phyloP scores from a whole-genome alignment of 2,797 vertebrate species.

The Capromys pilorides region DNA sequence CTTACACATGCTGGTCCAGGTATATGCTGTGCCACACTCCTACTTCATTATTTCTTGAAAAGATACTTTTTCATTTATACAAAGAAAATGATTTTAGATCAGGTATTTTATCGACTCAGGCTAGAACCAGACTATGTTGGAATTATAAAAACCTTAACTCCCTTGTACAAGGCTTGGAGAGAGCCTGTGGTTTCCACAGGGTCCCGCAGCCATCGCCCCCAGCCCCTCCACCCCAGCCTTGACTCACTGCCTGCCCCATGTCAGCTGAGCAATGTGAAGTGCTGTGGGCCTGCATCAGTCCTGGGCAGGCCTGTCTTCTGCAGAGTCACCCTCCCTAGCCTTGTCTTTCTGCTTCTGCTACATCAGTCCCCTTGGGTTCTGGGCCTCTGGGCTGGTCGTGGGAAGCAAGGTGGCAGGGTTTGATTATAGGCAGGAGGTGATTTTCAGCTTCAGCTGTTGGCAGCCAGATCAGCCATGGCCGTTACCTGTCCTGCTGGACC shows the following conservation, averaged over 20 bases:
- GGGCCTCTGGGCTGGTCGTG: background rate
- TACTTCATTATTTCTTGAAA: background rate
- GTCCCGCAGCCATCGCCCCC: too few species aligned
- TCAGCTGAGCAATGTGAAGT: background rate
- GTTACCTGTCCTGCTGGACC: background rate
- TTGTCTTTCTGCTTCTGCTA: background rate
- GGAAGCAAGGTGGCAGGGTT: background rate
- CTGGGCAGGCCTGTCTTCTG: too few species aligned
- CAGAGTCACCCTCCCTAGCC: background rate
- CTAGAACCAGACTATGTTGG: constrained; percentile 44
- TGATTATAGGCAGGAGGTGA: background rate
- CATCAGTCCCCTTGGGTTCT: background rate
- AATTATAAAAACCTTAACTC: background rate
- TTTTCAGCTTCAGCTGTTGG: constrained; percentile 10
- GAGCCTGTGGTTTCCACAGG: background rate
- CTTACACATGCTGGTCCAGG: background rate
- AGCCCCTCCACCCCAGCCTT: background rate
- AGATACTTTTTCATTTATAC: background rate
- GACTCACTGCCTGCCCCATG: too few species aligned
- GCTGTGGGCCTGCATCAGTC: background rate
- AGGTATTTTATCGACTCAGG: background rate
- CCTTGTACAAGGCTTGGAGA: background rate
- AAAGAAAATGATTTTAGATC: background rate
- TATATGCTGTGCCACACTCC: background rate
- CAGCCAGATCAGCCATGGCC: constrained; percentile 3